Evolutionary conservation across 2,113 vertebrate species (phyloP), one percentile per base, ranked within the genome.

Genomic region (Eira barbara): DNA sequence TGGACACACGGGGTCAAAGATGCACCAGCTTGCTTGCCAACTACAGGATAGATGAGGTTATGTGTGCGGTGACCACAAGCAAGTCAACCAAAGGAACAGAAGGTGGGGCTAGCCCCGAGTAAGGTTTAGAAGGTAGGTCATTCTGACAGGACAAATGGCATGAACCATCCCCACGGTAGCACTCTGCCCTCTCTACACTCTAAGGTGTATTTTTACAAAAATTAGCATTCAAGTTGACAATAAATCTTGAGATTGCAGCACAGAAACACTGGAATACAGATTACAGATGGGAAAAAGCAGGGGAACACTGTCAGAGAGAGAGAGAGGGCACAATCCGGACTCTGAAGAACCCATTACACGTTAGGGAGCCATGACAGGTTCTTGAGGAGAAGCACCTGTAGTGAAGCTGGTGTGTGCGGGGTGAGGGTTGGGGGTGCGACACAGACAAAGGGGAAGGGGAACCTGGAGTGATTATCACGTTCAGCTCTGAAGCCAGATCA

Each of bases 351-450:
- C 9, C 5, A 2, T 0, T 0, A 59, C 63, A 5, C 39, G 52
- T 18, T 0, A 63, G 49, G 65, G 15, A 91, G 20, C 52, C 61
- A 18, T 31, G 45, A 25, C 27, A 81, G 42, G 34, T 31, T 65
- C 20, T 83, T 25, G 42, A 81, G 65, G 36, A 84, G 65, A 49
- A 69, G 25, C n/a, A 36, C 8, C 2, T 5, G 31, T 8, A 14
- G 7, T 1, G 31, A 76, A 12, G 17, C 11, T 0, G 21, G 15
- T 17, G 1, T 39, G 7, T 17, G 36, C 5, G 15, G 36, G 34
- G 57, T 18, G 1, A 9, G 2, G 12, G 4, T 13, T 36, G 18
- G 15, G 34, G 31, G 49, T 2, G 1, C 73, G 21, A 45, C 71
- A 52, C 61, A 57, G 12, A 52, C 47, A 61, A 78, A 63, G 17